Percentiles rank a stretch among this genome's conserved stretches.
phyloP scores from a whole-genome alignment of 2,888 invertebrate species.

The Rapana venosa region DNA sequence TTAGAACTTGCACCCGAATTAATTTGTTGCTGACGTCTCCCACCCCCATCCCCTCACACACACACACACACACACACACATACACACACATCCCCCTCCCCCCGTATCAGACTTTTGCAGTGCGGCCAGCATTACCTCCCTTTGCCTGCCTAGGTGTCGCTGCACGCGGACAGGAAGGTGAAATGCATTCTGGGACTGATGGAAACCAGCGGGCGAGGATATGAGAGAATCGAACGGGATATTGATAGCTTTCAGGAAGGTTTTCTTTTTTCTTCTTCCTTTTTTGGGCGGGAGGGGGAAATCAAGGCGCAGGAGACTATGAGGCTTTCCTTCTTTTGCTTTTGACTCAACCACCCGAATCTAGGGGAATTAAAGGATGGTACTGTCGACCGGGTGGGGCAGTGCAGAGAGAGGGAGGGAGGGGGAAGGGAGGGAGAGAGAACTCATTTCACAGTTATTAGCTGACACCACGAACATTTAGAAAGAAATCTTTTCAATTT shows the following conservation, averaged over 20 bases:
- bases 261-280: background rate
- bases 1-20: slow-evolving; percentile 10
- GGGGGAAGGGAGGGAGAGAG: too few species aligned
- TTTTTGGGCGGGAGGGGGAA: background rate
- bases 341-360: too few species aligned
- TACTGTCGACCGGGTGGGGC: too few species aligned
- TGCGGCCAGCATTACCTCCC: background rate
- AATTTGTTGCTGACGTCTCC: slow-evolving; percentile 3
- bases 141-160: slow-evolving; percentile 3
- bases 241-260: background rate
- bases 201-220: slow-evolving; percentile 13
- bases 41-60: background rate
- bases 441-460: too few species aligned
- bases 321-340: background rate
- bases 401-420: too few species aligned
- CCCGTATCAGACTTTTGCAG: background rate
- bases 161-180: slow-evolving; percentile 35
- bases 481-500: too few species aligned
- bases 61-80: too few species aligned
- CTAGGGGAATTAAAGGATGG: too few species aligned
- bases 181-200: slow-evolving; percentile 36
- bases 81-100: background rate
- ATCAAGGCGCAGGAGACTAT: background rate
- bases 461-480: too few species aligned
- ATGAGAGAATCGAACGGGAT: background rate